Percentiles rank a stretch among this genome's conserved stretches.
phyloP scores from a whole-genome alignment of 2,888 invertebrate genomes.

The Hydraecia micacea region DNA sequence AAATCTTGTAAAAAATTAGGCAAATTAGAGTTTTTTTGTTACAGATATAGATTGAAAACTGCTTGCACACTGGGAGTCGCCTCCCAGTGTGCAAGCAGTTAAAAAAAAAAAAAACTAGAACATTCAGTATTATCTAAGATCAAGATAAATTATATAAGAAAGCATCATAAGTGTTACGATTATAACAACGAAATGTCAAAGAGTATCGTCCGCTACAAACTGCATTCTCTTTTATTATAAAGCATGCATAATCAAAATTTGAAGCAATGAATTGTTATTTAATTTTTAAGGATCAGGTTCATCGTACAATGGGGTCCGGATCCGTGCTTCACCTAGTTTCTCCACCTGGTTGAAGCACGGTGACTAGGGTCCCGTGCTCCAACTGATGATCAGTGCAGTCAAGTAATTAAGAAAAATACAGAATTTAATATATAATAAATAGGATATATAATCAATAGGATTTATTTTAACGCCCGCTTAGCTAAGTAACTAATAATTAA shows the following conservation, averaged over 20 bases:
- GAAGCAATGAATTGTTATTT: constrained; percentile 9
- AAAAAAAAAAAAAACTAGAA: neutral
- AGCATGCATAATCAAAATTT: constrained; percentile 16
- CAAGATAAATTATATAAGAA: constrained; percentile 11
- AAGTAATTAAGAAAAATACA: too few relatives aligned
- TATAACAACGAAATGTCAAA: constrained; percentile 20
- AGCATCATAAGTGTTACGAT: neutral
- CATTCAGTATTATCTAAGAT: neutral
- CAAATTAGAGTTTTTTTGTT: too few relatives aligned
- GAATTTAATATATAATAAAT: too few relatives aligned
- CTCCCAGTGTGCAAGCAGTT: neutral
- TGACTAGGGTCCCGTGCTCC: too few relatives aligned
- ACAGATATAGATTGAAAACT: too few relatives aligned
- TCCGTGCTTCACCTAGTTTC: too few relatives aligned
- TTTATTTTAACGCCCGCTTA: too few relatives aligned
- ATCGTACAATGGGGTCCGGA: neutral
- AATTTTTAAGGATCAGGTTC: neutral
- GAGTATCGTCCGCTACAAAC: neutral
- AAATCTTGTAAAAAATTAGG: too few relatives aligned
- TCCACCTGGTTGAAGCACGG: too few relatives aligned
- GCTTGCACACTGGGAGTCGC: too few relatives aligned
- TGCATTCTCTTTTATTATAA: constrained; percentile 5
- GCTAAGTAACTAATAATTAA: neutral
- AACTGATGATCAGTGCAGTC: too few relatives aligned
- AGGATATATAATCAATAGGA: too few relatives aligned